Evolutionary conservation across 2,797 vertebrate genomes (phyloP).

Genomic region (Lithobates sylvaticus): DNA sequence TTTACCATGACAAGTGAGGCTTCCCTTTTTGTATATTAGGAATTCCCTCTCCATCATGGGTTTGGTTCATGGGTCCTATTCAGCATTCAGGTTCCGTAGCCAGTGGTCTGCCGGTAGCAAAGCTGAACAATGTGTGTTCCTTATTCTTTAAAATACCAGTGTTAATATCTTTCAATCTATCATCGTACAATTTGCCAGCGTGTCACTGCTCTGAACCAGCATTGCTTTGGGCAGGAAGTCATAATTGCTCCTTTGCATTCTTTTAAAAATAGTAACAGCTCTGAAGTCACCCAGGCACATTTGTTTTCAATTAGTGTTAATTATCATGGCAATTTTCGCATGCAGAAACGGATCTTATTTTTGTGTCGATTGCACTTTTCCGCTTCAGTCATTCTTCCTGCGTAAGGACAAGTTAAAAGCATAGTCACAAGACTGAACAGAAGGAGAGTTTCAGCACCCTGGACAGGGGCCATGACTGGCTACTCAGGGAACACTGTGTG

Average conservation of each 20-base stretch:
- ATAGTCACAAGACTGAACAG: neutral
- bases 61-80: too few relatives aligned
- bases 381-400: slow-evolving; percentile 7
- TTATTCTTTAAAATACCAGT: neutral
- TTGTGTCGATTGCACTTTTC: neutral
- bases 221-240: slow-evolving; percentile 3
- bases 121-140: too few relatives aligned
- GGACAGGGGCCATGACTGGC: neutral
- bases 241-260: too few relatives aligned
- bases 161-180: neutral
- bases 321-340: slow-evolving; percentile 21
- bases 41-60: too few relatives aligned
- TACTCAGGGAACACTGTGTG: too few relatives aligned
- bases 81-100: too few relatives aligned
- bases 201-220: slow-evolving; percentile 11
- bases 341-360: slow-evolving; percentile 17
- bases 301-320: slow-evolving; percentile 42
- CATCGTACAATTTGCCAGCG: slow-evolving; percentile 2
- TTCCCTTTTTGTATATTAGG: too few relatives aligned
- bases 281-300: slow-evolving; percentile 2
- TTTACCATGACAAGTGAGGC: too few relatives aligned
- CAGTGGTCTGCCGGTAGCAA: too few relatives aligned
- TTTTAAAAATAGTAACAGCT: neutral
- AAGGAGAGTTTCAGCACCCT: neutral
- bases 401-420: neutral